These are phyloP conservation scores for Lysandra coridon DNA, from an alignment of 2,888 invertebrate genomes.

Conservation along the genomic window DNA sequence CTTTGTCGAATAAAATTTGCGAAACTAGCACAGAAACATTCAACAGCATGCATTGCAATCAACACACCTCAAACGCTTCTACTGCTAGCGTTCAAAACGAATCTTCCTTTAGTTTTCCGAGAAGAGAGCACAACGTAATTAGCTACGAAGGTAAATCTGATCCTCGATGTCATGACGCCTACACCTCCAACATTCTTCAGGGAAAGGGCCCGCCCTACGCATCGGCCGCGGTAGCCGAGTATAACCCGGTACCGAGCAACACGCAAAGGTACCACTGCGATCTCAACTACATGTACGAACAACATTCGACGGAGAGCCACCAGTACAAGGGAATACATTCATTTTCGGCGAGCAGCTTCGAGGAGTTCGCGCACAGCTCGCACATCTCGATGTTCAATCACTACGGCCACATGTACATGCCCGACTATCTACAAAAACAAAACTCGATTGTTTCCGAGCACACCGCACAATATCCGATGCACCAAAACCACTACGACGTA, in stretches of 20 bases:
- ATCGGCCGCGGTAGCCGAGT: slow-evolving; percentile 55
- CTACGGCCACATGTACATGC: slow-evolving; percentile 72
- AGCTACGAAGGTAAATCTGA: slow-evolving; percentile 70
- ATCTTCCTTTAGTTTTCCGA: slow-evolving; percentile 57
- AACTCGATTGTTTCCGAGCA: slow-evolving; percentile 58
- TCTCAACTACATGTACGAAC: slow-evolving; percentile 70
- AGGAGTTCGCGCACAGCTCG: slow-evolving; percentile 78
- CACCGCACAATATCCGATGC: slow-evolving; percentile 61
- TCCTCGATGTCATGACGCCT: slow-evolving; percentile 68
- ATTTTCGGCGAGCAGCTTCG: slow-evolving; percentile 74
- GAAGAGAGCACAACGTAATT: slow-evolving; percentile 58
- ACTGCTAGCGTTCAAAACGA: slow-evolving; percentile 50
- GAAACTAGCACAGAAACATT: slow-evolving; percentile 82
- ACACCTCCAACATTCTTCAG: slow-evolving; percentile 69
- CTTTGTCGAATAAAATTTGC: slow-evolving; percentile 83
- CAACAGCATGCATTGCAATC: slow-evolving; percentile 85
- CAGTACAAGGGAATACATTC: slow-evolving; percentile 70
- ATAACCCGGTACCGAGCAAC: slow-evolving; percentile 59
- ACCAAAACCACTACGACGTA: slow-evolving; percentile 65
- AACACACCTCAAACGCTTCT: slow-evolving; percentile 51
- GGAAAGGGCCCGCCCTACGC: slow-evolving; percentile 69
- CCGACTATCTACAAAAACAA: slow-evolving; percentile 69
- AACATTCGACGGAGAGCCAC: slow-evolving; percentile 53
- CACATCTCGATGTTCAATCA: slow-evolving; percentile 76
- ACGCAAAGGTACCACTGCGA: slow-evolving; percentile 72